phyloP scores from a whole-genome alignment of 2,797 vertebrate species.

The Mormyrus proboscirostris region DNA sequence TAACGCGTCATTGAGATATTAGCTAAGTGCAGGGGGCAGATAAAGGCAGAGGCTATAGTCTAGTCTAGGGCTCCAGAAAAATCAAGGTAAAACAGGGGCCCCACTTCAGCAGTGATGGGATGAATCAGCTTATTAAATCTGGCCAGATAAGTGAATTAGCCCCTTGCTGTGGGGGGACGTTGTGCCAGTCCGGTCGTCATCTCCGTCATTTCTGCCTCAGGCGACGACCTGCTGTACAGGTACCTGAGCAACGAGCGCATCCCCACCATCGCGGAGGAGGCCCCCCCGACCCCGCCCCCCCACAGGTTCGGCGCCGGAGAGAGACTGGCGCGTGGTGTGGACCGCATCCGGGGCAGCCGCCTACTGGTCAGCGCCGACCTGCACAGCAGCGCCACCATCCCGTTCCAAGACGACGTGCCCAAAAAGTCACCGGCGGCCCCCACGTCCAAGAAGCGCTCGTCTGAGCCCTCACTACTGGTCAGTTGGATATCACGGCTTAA shows the following conservation, averaged over 20 bases:
- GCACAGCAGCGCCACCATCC: constrained; percentile 84
- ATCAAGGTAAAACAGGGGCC: not conserved
- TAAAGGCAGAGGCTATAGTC: not conserved
- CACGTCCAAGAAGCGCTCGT: constrained; percentile 62
- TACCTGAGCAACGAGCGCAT: constrained; percentile 90
- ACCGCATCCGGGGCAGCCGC: constrained; percentile 77
- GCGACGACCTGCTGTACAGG: constrained; percentile 79
- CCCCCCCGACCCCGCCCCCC: constrained; percentile 49
- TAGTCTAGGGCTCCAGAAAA: not conserved
- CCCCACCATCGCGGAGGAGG: constrained; percentile 81
- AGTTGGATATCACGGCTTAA: constrained; percentile 90
- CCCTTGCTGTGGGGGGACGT: not conserved
- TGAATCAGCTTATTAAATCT: not conserved
- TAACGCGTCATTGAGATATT: not conserved
- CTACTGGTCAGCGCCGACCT: constrained; percentile 77
- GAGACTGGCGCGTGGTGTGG: constrained; percentile 70
- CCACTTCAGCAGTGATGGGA: not conserved
- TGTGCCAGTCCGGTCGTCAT: not conserved
- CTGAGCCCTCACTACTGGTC: constrained; percentile 83
- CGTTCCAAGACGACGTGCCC: constrained; percentile 75
- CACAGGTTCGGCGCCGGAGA: constrained; percentile 57
- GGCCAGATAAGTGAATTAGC: not conserved
- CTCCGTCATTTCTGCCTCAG: constrained; percentile 44
- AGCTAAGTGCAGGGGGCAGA: not conserved
- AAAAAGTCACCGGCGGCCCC: constrained; percentile 62